Conservation (phyloP, 2,797 vertebrate species). For the Coranthus polyacanthus region DNA sequence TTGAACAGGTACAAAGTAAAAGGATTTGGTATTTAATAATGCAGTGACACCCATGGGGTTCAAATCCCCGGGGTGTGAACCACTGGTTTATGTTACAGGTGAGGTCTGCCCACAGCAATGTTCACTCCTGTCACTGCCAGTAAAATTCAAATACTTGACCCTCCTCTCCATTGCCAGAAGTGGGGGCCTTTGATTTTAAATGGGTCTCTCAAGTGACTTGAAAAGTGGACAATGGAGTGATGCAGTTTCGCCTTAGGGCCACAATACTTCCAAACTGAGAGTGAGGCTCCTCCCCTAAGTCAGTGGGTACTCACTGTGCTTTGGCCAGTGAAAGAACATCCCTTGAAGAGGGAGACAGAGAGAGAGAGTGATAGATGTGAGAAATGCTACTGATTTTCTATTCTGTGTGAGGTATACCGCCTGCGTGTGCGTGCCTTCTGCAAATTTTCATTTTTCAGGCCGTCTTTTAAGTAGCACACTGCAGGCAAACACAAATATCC, state of each 20-base stretch:
- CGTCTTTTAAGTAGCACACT: constrained; percentile 71
- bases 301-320: constrained; percentile 59
- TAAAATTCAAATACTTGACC: constrained; percentile 25
- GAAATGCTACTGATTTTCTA: constrained; percentile 65
- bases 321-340: constrained; percentile 58
- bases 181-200: constrained; percentile 14
- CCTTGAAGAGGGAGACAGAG: constrained; percentile 49
- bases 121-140: neutral
- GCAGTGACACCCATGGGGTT: neutral
- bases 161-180: constrained; percentile 14
- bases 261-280: constrained; percentile 32
- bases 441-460: constrained; percentile 40
- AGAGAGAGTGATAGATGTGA: constrained; percentile 57
- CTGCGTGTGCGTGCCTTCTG: constrained; percentile 38
- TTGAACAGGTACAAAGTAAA: too few species aligned
- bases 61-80: too few species aligned
- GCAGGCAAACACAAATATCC: constrained; percentile 76
- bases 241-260: constrained; percentile 48
- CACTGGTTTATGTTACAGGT: neutral
- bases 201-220: constrained; percentile 33
- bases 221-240: constrained; percentile 57
- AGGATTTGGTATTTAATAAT: neutral
- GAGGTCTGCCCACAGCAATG: neutral
- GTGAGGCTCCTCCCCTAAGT: too few species aligned
- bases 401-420: constrained; percentile 64